Conservation (phyloP, 2,888 invertebrate genomes). For the Dasysyrphus tricinctus region DNA sequence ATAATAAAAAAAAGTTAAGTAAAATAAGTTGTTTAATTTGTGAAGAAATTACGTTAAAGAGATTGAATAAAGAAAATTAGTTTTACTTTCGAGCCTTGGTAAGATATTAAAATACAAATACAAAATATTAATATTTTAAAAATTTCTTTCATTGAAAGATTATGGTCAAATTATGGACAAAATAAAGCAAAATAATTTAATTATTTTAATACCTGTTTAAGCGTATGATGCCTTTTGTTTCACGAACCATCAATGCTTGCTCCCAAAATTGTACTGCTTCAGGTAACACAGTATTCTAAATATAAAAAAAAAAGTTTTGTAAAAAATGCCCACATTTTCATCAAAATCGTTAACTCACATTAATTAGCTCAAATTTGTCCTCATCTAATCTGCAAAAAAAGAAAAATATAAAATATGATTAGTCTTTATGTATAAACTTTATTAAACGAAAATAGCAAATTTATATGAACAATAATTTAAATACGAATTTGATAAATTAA, state of each 20-base stretch:
- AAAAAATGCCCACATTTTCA: neutral
- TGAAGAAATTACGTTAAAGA: too few species aligned
- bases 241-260: slow-evolving; percentile 93
- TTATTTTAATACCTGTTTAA: slow-evolving; percentile 89
- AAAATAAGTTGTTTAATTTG: too few species aligned
- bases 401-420: slow-evolving; percentile 1
- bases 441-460: too few species aligned
- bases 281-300: slow-evolving; percentile 93
- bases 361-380: slow-evolving; percentile 93
- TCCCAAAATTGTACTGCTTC: slow-evolving; percentile 98
- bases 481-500: too few species aligned
- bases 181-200: neutral
- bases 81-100: too few species aligned
- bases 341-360: slow-evolving; percentile 88
- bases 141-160: too few species aligned
- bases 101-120: too few species aligned
- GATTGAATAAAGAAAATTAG: too few species aligned
- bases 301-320: neutral
- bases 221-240: slow-evolving; percentile 93
- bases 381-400: slow-evolving; percentile 89
- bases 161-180: too few species aligned
- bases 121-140: too few species aligned
- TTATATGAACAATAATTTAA: too few species aligned
- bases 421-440: neutral
- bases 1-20: too few species aligned